Evolutionary conservation across 1,140 invertebrate genomes (phyloP).

Genomic region (Aricia agestis): DNA sequence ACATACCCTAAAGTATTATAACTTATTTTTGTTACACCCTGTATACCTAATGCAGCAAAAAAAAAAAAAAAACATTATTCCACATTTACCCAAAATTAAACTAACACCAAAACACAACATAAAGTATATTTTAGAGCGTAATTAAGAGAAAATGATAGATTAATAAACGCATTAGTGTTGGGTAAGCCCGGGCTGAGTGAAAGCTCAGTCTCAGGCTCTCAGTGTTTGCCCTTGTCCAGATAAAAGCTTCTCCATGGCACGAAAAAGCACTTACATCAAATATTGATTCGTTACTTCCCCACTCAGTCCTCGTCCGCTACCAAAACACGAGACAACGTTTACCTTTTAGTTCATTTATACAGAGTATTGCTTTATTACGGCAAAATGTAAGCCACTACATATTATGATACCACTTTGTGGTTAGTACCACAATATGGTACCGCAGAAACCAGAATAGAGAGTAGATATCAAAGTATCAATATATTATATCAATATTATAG

Average conservation of each 20-base stretch:
- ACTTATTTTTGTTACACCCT: no score
- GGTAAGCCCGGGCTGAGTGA: neutral
- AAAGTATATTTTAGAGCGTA: neutral
- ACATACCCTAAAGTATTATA: no score
- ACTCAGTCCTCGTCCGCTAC: conserved; percentile 33
- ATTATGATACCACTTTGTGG: no score
- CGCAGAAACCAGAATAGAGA: no score
- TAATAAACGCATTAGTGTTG: neutral
- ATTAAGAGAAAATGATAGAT: neutral
- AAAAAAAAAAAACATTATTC: no score
- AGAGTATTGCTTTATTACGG: neutral
- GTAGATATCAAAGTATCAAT: no score
- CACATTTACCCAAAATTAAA: no score
- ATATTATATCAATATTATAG: no score
- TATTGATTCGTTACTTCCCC: conserved; percentile 73
- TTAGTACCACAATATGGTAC: no score
- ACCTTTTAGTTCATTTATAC: neutral
- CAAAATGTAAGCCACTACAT: neutral
- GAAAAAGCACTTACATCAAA: conserved; percentile 75
- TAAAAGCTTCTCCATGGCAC: conserved; percentile 75
- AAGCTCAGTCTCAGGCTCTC: conserved; percentile 51
- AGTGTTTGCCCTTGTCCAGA: conserved; percentile 74
- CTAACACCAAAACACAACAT: neutral
- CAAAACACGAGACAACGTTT: conserved; percentile 45
- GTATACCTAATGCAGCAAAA: no score